Evolutionary conservation across 2,797 vertebrate species (phyloP), one percentile per base, ranked within the genome.

Genomic region (Macropus fuliginosus): DNA sequence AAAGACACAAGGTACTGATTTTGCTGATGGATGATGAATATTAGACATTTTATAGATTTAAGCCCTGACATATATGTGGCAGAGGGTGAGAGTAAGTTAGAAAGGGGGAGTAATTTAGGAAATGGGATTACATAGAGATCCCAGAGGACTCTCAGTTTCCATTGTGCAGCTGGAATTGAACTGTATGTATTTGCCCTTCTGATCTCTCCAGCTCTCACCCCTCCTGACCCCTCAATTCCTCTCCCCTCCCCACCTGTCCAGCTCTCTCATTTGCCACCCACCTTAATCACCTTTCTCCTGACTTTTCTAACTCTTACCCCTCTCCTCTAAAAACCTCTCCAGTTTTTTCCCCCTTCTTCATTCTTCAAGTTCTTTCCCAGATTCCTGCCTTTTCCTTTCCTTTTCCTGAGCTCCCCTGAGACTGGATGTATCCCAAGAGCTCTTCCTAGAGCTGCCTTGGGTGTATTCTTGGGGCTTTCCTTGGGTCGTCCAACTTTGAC

Each of bases 161-260:
- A 46, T 87, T 14, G 62, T 40, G 34, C 50, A 59, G 50, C 14
- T 87, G 92, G 56, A 93, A 92, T 62, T 10, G 52, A 92, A 91
- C 93, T 92, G 24, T 92, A 56, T 46, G 3, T 27, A 13, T 66
- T 94, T 90, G 50, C 54, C 11, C 62, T 93, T 96, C 87, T 93
- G 46, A 21, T 59, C 81, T 93, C 13, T 91, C 40, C 46, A 40
- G 34, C 89, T 29, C 89, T 54, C 46, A 18, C 21, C 1, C n/a
- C 81, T 50, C 4, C 74, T 50, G 54, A 12, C 27, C 55, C 74
- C n/a, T 52, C 10, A 5, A 1, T 11, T 50, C 54, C 34, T 18
- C n/a, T 87, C 74, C 34, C 46, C 13, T 28, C 50, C 55, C 57
- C 56, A 40, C 95, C 34, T 95, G 91, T 90, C 93, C 29, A 4